Conservation (phyloP, 2,888 invertebrate genomes). For the Pristionchus japonicus region DNA sequence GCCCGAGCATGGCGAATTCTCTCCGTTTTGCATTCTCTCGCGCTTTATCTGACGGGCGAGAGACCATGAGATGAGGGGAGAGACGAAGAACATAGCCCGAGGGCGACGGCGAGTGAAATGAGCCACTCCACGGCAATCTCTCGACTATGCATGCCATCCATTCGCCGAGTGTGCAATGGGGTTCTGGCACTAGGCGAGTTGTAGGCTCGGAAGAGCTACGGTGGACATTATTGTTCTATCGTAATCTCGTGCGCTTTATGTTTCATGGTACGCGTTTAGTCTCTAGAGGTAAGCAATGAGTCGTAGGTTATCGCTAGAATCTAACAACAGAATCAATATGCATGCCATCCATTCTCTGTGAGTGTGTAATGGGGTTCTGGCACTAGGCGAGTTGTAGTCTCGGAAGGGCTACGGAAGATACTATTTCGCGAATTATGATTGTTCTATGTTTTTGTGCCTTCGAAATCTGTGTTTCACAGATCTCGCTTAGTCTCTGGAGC, state of each 20-base stretch:
- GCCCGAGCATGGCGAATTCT: not conserved
- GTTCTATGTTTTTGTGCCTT: not conserved
- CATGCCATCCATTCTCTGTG: not conserved
- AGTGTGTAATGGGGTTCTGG: not conserved
- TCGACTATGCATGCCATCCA: constrained; percentile 9
- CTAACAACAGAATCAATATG: too few relatives aligned
- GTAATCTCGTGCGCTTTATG: too few relatives aligned
- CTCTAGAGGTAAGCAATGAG: too few relatives aligned
- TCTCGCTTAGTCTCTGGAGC: too few relatives aligned
- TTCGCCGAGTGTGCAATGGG: not conserved
- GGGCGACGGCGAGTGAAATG: not conserved
- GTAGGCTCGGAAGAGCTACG: not conserved
- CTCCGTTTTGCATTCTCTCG: too few relatives aligned
- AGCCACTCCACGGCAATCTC: not conserved
- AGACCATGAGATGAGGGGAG: not conserved
- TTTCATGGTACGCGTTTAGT: too few relatives aligned
- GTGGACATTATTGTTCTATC: too few relatives aligned
- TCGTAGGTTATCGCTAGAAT: too few relatives aligned
- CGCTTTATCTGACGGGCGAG: too few relatives aligned
- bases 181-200: not conserved
- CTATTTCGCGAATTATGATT: not conserved
- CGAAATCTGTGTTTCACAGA: too few relatives aligned
- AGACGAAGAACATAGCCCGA: not conserved
- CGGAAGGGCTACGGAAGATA: too few relatives aligned
- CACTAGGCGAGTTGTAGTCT: not conserved